These are phyloP conservation scores for Aphodius granarius DNA, from an alignment of 2,888 invertebrate genomes.

Conservation along the genomic window DNA sequence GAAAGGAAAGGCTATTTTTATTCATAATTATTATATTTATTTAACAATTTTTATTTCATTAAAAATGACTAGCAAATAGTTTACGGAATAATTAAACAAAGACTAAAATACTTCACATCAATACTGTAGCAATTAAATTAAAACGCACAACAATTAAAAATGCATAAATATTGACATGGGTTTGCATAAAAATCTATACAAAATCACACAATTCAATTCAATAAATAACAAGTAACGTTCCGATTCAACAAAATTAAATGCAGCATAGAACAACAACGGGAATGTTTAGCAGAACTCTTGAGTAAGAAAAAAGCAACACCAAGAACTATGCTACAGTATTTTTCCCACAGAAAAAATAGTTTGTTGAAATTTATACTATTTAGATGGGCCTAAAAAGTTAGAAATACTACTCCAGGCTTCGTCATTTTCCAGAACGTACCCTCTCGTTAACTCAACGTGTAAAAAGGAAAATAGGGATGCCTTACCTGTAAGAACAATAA, in stretches of 20 bases:
- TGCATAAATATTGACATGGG: neutral
- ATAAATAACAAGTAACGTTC: too few relatives aligned
- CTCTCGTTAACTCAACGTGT: constrained; percentile 85
- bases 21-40: too few relatives aligned
- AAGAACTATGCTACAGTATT: too few relatives aligned
- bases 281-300: too few relatives aligned
- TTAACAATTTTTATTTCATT: too few relatives aligned
- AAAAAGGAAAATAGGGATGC: constrained; percentile 69
- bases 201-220: neutral
- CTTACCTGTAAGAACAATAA: constrained; percentile 41
- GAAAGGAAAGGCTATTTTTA: too few relatives aligned
- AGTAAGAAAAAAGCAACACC: too few relatives aligned
- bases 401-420: constrained; percentile 71
- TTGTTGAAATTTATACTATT: too few relatives aligned
- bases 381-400: too few relatives aligned
- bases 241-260: too few relatives aligned
- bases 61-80: constrained; percentile 49
- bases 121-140: constrained; percentile 5
- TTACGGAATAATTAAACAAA: constrained; percentile 38
- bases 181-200: neutral
- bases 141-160: neutral
- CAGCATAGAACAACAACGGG: too few relatives aligned
- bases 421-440: constrained; percentile 93
- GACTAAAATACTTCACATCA: constrained; percentile 22
- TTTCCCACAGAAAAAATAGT: too few relatives aligned